Evolutionary conservation across 2,113 vertebrate genomes (phyloP), one percentile per base, ranked within the genome.

Genomic region (Istiophorus platypterus): DNA sequence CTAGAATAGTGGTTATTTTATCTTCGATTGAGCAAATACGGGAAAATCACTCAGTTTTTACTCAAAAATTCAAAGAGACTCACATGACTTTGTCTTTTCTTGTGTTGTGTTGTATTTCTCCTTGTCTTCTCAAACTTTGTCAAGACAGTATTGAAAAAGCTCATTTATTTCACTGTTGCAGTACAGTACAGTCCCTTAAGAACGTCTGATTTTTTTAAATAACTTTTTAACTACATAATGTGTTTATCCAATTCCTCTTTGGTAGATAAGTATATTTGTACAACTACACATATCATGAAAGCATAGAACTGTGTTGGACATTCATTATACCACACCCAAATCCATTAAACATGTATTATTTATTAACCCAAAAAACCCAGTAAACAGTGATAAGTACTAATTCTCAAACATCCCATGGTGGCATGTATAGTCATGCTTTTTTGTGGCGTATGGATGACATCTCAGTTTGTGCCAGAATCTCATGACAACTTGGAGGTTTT

Each of bases 401-500:
- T 64, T 64, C 8, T 47, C 7, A 42, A 0, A 29, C 5, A n/a
- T 75, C 3, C 68, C 54, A 70, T 3, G 47, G 24, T 34, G 54
- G 2, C 70, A 41, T 24, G 24, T 18, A 39, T 1, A 0, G 5
- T 61, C 34, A 24, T 86, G 47, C 20, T 64, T 51, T 59, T 61
- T 39, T 29, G 68, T 65, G 72, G 26, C 42, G 56, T 27, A 66
- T 51, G 29, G 52, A 52, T 67, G 66, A 62, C 41, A 66, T 78
- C 13, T 83, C 39, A 42, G 52, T 74, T 61, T 78, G 80, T 84
- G 80, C 39, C 61, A 62, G 6, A 37, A 56, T 73, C 56, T 77
- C 69, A 31, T 61, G 81, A 85, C 74, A 24, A 13, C 4, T 63
- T 51, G 57, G 59, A 51, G 58, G 69, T 79, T 79, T 49, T 58